Conservation (phyloP, 1,140 invertebrate genomes). For the Brachionus calyciflorus region DNA sequence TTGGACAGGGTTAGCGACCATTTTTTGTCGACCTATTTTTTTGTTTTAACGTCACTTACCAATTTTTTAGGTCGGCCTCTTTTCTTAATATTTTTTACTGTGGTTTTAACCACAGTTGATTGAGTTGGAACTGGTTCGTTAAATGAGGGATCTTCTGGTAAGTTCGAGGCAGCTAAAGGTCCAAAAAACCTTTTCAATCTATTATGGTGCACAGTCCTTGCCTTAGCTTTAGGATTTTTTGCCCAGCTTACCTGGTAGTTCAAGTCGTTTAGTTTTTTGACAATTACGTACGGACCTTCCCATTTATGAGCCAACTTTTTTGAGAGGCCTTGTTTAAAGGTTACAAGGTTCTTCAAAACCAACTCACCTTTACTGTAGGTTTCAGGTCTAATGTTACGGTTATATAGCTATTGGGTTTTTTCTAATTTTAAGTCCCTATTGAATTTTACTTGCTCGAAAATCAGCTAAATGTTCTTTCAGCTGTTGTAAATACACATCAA, state of each 20-base stretch:
- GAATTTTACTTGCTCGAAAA: too few species aligned
- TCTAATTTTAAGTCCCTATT: too few species aligned
- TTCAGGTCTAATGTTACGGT: too few species aligned
- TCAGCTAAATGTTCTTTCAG: too few species aligned
- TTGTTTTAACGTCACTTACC: neutral
- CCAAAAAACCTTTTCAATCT: neutral
- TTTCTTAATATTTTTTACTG: neutral
- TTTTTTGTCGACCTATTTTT: too few species aligned
- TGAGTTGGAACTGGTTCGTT: neutral
- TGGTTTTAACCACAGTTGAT: neutral
- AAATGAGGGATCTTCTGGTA: neutral
- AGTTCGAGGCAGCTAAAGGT: neutral
- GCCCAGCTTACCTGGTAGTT: conserved; percentile 1
- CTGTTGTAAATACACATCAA: too few species aligned
- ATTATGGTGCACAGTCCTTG: neutral
- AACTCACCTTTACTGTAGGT: too few species aligned
- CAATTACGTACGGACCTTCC: conserved; percentile 6
- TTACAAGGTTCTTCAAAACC: too few species aligned
- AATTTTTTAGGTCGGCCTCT: neutral
- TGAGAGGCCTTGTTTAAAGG: too few species aligned
- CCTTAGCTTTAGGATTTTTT: neutral
- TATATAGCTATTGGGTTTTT: too few species aligned
- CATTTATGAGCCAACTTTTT: too few species aligned
- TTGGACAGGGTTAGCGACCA: too few species aligned
- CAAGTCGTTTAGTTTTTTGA: neutral